These are phyloP conservation scores for Dryobates pubescens DNA, from an alignment of 2,797 vertebrate species.

Conservation along the genomic window DNA sequence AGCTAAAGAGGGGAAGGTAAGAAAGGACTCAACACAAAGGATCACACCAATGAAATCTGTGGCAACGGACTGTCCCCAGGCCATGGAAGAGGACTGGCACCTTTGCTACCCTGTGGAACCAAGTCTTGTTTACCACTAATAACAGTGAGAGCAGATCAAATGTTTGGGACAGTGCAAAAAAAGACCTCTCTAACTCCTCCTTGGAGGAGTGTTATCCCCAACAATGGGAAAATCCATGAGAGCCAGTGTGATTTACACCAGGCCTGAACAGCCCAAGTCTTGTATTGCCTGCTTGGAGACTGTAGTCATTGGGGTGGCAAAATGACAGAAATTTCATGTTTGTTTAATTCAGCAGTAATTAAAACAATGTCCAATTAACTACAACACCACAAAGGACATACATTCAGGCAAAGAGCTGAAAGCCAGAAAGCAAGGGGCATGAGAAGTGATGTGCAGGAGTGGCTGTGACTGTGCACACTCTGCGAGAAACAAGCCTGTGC, in stretches of 20 bases:
- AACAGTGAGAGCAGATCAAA: neutral
- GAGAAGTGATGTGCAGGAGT: neutral
- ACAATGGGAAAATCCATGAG: neutral
- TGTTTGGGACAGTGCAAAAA: neutral
- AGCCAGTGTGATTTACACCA: neutral
- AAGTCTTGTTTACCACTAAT: neutral
- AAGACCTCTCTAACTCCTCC: neutral
- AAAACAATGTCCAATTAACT: constrained; percentile 52
- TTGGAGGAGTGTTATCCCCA: neutral
- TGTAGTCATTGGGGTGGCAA: rapidly evolving
- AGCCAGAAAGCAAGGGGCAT: neutral
- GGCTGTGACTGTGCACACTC: neutral
- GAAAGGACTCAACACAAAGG: neutral
- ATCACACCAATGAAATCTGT: neutral
- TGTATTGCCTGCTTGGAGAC: neutral
- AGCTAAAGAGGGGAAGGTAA: neutral
- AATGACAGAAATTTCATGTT: neutral
- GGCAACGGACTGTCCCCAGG: neutral
- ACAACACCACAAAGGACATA: neutral
- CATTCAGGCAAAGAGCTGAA: neutral
- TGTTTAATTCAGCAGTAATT: constrained; percentile 32
- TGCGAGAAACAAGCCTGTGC: neutral
- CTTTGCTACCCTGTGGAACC: neutral
- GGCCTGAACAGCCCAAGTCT: neutral
- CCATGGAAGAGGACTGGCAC: neutral